phyloP scores from a whole-genome alignment of 2,797 vertebrate genomes.

The Myripristis murdjan region DNA sequence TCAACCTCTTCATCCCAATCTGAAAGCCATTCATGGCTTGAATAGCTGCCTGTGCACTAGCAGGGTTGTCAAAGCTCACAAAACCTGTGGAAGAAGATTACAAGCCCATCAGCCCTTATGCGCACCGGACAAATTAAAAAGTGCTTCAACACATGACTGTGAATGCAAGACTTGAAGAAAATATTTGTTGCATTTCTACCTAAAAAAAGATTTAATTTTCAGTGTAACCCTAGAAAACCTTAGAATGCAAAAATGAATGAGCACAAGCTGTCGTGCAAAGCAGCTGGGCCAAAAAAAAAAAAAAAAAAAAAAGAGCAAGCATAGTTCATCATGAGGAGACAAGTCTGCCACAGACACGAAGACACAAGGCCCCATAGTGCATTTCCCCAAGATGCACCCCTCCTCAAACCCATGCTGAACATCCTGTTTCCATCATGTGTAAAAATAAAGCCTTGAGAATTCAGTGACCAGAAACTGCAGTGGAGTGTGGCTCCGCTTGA shows the following conservation, averaged over 20 bases:
- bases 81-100: constrained; percentile 86
- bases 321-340: constrained; percentile 43
- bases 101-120: constrained; percentile 9
- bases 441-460: constrained; percentile 80
- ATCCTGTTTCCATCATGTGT: constrained; percentile 77
- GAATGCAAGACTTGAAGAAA: neutral
- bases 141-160: too few species aligned
- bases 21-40: constrained; percentile 99
- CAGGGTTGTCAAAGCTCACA: constrained; percentile 99
- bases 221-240: constrained; percentile 7
- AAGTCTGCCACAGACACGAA: constrained; percentile 17
- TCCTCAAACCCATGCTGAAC: constrained; percentile 60
- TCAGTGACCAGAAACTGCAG: constrained; percentile 83
- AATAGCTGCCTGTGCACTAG: constrained; percentile 97
- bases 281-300: constrained; percentile 32
- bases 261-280: constrained; percentile 23
- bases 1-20: constrained; percentile 98
- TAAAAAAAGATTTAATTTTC: neutral
- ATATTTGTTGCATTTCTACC: neutral
- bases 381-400: constrained; percentile 41
- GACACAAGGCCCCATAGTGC: constrained; percentile 20
- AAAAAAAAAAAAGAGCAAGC: constrained; percentile 42
- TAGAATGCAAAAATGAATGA: constrained; percentile 30
- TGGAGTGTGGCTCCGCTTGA: constrained; percentile 75
- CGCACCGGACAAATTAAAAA: neutral